Percentiles rank a stretch among this genome's conserved stretches.
Evolutionary conservation across 2,797 vertebrate genomes (phyloP).

Genomic region (Acanthurus leucopareius): DNA sequence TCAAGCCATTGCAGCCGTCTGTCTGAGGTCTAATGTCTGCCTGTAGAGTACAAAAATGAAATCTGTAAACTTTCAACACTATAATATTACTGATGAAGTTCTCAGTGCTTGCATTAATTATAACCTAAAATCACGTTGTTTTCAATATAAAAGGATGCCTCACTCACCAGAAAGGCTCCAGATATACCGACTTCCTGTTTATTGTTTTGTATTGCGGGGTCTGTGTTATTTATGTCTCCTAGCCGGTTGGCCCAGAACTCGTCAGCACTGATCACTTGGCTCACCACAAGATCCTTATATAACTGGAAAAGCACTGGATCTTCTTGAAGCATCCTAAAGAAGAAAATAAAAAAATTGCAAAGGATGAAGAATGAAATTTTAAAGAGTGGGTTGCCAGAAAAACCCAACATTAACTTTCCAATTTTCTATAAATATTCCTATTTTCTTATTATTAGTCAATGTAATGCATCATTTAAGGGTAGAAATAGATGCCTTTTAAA

Average conservation of each 20-base stretch:
- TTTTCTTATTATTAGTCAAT: no score
- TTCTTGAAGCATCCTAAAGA: slow-evolving; percentile 97
- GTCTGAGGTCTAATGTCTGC: slow-evolving; percentile 98
- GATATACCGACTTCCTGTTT: slow-evolving; percentile 99
- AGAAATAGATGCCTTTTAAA: no score
- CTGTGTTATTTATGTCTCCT: slow-evolving; percentile 89
- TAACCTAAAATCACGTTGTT: not conserved
- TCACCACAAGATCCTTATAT: slow-evolving; percentile 99
- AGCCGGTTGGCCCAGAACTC: slow-evolving; percentile 99
- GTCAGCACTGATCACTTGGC: slow-evolving; percentile 98
- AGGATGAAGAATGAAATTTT: not conserved
- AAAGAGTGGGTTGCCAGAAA: not conserved
- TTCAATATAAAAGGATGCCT: not conserved
- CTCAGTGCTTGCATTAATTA: not conserved
- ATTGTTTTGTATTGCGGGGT: slow-evolving; percentile 85
- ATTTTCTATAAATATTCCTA: no score
- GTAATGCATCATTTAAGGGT: no score
- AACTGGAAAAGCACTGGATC: slow-evolving; percentile 98
- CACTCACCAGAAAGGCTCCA: slow-evolving; percentile 96
- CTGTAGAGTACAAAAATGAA: slow-evolving; percentile 78
- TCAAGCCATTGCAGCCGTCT: slow-evolving; percentile 97
- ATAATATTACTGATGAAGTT: not conserved
- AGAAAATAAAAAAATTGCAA: not conserved
- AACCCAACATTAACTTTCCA: no score
- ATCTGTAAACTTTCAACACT: not conserved